Evolutionary conservation across 2,113 vertebrate genomes (phyloP), one percentile per base, ranked within the genome.

Genomic region (Etheostoma spectabile): DNA sequence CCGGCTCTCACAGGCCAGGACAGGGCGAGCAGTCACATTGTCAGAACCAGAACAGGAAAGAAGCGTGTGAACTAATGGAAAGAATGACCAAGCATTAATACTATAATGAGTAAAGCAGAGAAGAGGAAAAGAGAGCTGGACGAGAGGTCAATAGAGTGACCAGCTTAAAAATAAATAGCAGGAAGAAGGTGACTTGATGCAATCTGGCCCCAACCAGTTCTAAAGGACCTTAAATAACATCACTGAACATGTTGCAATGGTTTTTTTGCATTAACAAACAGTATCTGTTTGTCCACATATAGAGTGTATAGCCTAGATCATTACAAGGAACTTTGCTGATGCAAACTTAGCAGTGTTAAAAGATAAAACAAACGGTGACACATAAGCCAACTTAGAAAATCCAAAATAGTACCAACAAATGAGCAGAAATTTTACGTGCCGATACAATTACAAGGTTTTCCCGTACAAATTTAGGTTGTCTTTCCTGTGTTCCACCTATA

Each of bases 1-100:
- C 72, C 57, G n/a, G 67, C 38, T 84, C 77, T 65, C 42, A 62
- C 74, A 70, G 68, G 85, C 81, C 74, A 80, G 77, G 61, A 59
- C 64, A 45, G n/a, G 30, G 12, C 5, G n/a, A 59, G 53, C 33
- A 74, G 86, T 91, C 91, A 93, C 79, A 57, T 33, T 89, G 70
- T 79, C 63, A 79, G 82, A 89, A 79, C 45, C 76, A 77, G 87
- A 77, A 86, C 74, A 88, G 67, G 76, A 69, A 57, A 71, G 74
- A 83, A 77, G 72, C 19, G 74, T 73, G 80, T 90, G 90, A 88
- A 92, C 68, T 42, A 85, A 90, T 85, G 88, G 90, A 92, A 93
- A 92, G 68, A 90, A 84, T 91, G 91, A 92, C 84, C 72, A 79
- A 86, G 91, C 88, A 77, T 83, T 89, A 80, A 79, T 18, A 53